phyloP scores from a whole-genome alignment of 92 coral and sea anemone species.

The Palythoa caribaeorum region DNA sequence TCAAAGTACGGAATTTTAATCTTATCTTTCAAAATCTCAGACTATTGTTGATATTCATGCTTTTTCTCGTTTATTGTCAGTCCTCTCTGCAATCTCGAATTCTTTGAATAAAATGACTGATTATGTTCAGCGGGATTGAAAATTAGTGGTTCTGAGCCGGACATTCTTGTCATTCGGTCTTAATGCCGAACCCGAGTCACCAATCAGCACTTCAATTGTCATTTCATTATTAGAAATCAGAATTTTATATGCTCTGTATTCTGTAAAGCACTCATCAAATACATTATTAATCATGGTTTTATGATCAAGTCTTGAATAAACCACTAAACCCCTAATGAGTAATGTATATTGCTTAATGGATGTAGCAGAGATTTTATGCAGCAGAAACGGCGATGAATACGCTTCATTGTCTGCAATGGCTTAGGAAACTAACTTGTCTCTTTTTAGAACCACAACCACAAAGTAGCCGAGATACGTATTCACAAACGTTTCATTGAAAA shows the following conservation, averaged over 20 bases:
- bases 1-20: neutral
- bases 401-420: neutral
- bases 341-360: neutral
- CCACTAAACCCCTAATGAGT: neutral
- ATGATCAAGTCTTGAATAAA: neutral
- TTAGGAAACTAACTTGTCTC: neutral
- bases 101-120: slow-evolving; percentile 24
- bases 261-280: neutral
- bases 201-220: slow-evolving; percentile 31
- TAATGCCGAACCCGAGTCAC: neutral
- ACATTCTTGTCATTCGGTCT: slow-evolving; percentile 26
- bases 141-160: slow-evolving; percentile 25
- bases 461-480: slow-evolving; percentile 13
- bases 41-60: neutral
- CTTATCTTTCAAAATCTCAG: neutral
- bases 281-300: neutral
- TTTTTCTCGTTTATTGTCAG: neutral
- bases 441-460: slow-evolving; percentile 5
- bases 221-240: neutral
- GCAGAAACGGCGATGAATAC: neutral
- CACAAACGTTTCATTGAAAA: slow-evolving; percentile 15
- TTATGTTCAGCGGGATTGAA: slow-evolving; percentile 25
- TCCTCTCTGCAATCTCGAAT: slow-evolving; percentile 1
- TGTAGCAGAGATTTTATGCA: slow-evolving; percentile 16
- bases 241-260: neutral